A percentile compares a stretch with the other conserved stretches of the same genome.
Conservation (phyloP, 2,113 vertebrate genomes). For the Tachysurus vachellii region DNA sequence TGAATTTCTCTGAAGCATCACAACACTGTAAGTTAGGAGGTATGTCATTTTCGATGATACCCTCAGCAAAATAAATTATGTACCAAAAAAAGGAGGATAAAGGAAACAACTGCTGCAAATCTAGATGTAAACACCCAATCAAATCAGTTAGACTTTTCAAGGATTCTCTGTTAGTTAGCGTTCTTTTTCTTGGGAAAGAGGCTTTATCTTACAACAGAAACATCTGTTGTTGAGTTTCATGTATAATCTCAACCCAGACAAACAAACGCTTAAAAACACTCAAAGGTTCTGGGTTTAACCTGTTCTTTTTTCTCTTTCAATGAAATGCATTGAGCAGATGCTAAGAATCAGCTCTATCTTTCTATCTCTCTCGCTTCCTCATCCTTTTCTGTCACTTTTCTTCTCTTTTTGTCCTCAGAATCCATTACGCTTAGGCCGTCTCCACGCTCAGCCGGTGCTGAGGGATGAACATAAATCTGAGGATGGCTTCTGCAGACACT, state of each 20-base stretch:
- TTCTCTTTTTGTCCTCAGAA: background rate
- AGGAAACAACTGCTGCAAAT: background rate
- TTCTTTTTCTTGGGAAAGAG: background rate
- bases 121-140: background rate
- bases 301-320: background rate
- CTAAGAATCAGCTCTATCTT: background rate
- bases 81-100: background rate
- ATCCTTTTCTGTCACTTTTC: conserved; percentile 4
- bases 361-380: background rate
- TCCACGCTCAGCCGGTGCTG: conserved; percentile 22
- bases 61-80: background rate
- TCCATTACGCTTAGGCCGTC: conserved; percentile 39
- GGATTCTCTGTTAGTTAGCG: background rate
- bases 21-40: too few species aligned
- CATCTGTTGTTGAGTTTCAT: background rate
- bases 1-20: background rate
- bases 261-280: background rate
- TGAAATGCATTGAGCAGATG: background rate
- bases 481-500: conserved; percentile 39
- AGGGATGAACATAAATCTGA: conserved; percentile 42
- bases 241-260: background rate
- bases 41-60: too few species aligned
- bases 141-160: background rate
- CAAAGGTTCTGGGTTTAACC: background rate
- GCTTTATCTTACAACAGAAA: background rate